A percentile compares a stretch with the other conserved stretches of the same genome.
phyloP scores from a whole-genome alignment of 1,140 invertebrate species.

The Macrobrachium nipponense region DNA sequence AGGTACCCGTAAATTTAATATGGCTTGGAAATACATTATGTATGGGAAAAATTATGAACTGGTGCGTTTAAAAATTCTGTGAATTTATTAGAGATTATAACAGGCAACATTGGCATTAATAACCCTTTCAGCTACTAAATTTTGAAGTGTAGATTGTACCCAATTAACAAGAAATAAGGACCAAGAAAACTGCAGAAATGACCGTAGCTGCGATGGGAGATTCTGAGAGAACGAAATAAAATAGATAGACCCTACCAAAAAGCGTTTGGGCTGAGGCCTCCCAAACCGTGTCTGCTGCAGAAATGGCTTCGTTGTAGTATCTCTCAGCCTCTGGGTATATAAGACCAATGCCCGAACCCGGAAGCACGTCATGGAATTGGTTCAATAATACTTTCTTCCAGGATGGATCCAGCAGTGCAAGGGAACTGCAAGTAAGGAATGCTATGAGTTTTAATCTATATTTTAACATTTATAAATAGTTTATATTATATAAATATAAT shows the following conservation, averaged over 20 bases:
- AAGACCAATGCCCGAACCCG: conserved; percentile 71
- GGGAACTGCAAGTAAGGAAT: conserved; percentile 35
- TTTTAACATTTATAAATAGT: background rate
- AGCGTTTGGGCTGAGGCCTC: conserved; percentile 12
- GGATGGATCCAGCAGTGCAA: conserved; percentile 63
- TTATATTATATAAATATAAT: background rate
- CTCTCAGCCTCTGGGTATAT: conserved; percentile 68
- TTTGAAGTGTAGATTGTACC: too few relatives aligned
- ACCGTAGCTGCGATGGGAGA: background rate
- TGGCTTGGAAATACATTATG: too few relatives aligned
- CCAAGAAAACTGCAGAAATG: too few relatives aligned
- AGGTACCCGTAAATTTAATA: too few relatives aligned
- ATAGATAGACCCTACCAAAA: conserved; percentile 3
- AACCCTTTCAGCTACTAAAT: too few relatives aligned
- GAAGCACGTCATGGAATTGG: conserved; percentile 75
- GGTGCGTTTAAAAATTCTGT: too few relatives aligned
- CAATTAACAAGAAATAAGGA: background rate
- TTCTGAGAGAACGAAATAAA: background rate
- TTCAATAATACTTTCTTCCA: conserved; percentile 74
- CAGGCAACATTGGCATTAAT: too few relatives aligned
- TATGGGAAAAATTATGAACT: too few relatives aligned
- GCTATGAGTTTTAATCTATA: background rate
- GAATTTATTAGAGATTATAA: too few relatives aligned
- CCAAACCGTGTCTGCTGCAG: conserved; percentile 43
- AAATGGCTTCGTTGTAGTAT: conserved; percentile 64